A percentile compares a stretch with the other conserved stretches of the same genome.
Evolutionary conservation across 2,888 invertebrate genomes (phyloP).

Genomic region (Plemyria rubiginata): DNA sequence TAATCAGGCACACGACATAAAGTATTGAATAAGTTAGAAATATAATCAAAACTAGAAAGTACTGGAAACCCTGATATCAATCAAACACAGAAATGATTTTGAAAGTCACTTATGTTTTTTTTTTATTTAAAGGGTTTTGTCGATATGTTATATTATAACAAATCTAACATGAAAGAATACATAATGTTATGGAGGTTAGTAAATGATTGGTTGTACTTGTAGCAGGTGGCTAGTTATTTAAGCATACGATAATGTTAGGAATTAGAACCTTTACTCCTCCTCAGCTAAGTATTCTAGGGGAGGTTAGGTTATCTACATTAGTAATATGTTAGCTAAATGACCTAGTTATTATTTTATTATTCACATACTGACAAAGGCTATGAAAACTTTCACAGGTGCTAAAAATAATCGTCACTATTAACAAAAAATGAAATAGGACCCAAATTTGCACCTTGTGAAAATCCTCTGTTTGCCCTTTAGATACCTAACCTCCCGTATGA

Average conservation of each 20-base stretch:
- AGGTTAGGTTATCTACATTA: conserved; percentile 65
- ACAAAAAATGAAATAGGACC: conserved; percentile 9
- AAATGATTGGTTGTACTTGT: conserved; percentile 13
- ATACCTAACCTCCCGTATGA: conserved; percentile 69
- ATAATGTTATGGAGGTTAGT: not conserved
- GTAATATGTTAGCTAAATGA: conserved; percentile 58
- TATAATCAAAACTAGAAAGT: too few species aligned
- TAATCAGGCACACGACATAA: not conserved
- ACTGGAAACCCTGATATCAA: not conserved
- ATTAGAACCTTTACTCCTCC: conserved; percentile 71
- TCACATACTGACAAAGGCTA: not conserved
- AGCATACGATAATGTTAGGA: conserved; percentile 35
- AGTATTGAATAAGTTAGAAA: not conserved
- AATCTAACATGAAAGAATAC: too few species aligned
- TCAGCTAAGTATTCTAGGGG: conserved; percentile 66
- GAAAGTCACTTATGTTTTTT: too few species aligned
- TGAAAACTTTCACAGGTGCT: not conserved
- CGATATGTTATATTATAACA: too few species aligned
- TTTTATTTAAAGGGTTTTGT: too few species aligned
- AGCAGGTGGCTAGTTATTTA: conserved; percentile 21
- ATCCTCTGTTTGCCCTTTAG: conserved; percentile 6
- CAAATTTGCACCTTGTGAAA: conserved; percentile 16
- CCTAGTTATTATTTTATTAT: conserved; percentile 26
- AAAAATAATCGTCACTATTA: not conserved
- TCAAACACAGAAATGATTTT: not conserved